Evolutionary conservation across 1,140 invertebrate species (phyloP).

Genomic region (Conus betulinus): DNA sequence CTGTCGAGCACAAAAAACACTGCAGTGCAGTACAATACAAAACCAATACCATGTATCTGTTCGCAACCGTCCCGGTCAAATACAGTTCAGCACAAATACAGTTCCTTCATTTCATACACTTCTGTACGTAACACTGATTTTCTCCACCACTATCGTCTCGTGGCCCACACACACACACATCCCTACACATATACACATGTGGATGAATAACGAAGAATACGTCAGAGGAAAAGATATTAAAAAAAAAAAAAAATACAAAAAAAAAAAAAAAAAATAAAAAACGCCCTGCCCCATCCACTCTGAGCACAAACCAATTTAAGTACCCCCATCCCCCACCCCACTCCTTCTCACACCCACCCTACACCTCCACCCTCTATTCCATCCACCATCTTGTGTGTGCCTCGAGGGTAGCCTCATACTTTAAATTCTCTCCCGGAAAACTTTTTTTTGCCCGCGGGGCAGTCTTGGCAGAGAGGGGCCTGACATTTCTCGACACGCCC

Average conservation of each 20-base stretch:
- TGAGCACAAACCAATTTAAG: neutral
- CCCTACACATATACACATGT: neutral
- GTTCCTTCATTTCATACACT: too few species aligned
- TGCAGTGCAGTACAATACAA: too few species aligned
- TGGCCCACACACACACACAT: too few species aligned
- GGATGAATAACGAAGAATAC: neutral
- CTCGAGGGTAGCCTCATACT: neutral
- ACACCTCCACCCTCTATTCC: neutral
- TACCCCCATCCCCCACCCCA: neutral
- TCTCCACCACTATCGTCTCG: too few species aligned
- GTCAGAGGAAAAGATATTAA: neutral
- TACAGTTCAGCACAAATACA: too few species aligned
- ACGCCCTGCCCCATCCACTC: neutral
- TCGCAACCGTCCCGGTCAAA: too few species aligned
- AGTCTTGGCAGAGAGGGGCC: constrained; percentile 4
- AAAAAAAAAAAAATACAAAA: neutral
- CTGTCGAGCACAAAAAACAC: too few species aligned
- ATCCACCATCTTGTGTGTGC: neutral
- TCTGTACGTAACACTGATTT: too few species aligned
- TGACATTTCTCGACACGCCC: constrained; percentile 18
- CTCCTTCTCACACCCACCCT: neutral
- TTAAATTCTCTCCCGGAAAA: constrained; percentile 9
- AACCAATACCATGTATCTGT: too few species aligned
- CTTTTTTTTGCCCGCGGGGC: neutral
- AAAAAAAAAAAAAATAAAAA: neutral